Base-by-base conservation (phyloP, 1,140 invertebrate species). In the Semibalanus balanoides region DNA sequence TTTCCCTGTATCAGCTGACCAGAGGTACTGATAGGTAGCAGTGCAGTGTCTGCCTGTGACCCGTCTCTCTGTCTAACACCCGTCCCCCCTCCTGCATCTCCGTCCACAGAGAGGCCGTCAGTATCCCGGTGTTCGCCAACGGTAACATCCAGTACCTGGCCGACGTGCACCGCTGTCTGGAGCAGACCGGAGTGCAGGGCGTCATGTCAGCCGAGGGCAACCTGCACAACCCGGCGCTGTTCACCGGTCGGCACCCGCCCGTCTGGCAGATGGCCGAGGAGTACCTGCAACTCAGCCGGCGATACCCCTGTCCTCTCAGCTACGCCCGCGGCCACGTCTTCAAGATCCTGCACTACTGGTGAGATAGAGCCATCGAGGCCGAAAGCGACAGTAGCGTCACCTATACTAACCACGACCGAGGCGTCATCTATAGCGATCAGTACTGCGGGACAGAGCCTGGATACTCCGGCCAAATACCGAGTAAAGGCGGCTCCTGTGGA, bases 261-360 rank as follows among this genome's bases (percentile, higher is more conserved):
- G 87, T 90, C 31, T 99, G 95, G 94, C 89, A 95, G 80, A 90
- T 96, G 80, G 93, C 93, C 7, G 81, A 88, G 29, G 95, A 99
- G 82, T 99, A 99, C 85, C 85, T 99, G 71, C 87, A 93, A 74
- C 84, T 96, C 70, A 91, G 91, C 0, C 88, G 93, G 77, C 83
- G 89, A 79, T 92, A 96, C 86, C 93, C 96, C 17, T 96, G 95
- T 81, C 93, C 93, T n/a, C 83, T 90, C 69, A 94, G 94, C 14
- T 97, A 90, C 81, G 89, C 95, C 30, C 87, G 97, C 79, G 97
- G 96, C 14, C 97, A 99, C 86, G 84, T 99, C 3, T 99, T 99
- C 84, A 98, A 99, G 88, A 85, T 99, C 76, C 95, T 96, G 82
- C 95, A 99, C 84, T 93, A 97, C 84, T 88, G 92, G 95, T 98